Conservation (phyloP, 2,113 vertebrate species). For the Ginglymostoma cirratum region DNA sequence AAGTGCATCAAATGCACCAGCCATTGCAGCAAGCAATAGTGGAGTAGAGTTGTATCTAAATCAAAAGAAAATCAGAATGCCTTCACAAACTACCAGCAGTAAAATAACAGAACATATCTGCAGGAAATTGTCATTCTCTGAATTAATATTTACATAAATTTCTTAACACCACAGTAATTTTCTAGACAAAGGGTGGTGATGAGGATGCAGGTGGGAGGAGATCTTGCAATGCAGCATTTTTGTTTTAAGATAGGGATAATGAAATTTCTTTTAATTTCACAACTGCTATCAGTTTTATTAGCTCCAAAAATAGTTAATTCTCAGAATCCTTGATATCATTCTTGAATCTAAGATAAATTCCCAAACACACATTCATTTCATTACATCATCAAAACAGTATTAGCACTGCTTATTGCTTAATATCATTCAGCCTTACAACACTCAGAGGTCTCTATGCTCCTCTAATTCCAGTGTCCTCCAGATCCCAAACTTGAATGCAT, state of each 20-base stretch:
- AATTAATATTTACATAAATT: neutral
- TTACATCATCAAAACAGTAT: neutral
- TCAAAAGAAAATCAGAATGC: neutral
- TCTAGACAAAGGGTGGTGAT: too few relatives aligned
- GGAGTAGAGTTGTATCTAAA: slow-evolving; percentile 57
- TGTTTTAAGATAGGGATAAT: neutral
- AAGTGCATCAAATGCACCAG: slow-evolving; percentile 59
- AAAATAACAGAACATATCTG: neutral
- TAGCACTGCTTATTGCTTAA: too few relatives aligned
- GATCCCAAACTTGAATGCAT: neutral
- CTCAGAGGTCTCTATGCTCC: neutral
- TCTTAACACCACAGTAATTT: neutral
- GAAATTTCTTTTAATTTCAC: neutral
- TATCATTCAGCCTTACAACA: too few relatives aligned
- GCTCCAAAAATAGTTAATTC: neutral
- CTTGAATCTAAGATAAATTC: neutral
- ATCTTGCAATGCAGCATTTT: neutral
- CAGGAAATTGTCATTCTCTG: neutral
- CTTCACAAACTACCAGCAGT: neutral
- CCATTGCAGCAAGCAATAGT: slow-evolving; percentile 57
- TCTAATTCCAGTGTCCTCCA: neutral
- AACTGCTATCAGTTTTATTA: neutral
- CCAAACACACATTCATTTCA: neutral
- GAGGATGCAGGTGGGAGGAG: too few relatives aligned
- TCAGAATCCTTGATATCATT: neutral